These are phyloP conservation scores for Leptinotarsa texana DNA, from an alignment of 1,140 invertebrate species.

Conservation along the genomic window DNA sequence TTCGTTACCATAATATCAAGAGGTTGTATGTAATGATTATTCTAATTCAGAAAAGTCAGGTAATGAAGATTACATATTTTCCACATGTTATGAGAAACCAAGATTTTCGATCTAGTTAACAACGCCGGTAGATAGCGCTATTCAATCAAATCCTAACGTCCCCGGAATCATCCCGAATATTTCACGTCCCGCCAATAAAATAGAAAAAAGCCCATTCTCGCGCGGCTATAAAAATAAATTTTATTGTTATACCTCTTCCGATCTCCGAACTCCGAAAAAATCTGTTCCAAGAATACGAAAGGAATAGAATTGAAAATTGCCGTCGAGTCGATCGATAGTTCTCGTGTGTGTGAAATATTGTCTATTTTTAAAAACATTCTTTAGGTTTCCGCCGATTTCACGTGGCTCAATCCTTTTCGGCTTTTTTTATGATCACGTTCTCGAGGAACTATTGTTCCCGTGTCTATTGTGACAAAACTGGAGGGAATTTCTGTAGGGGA, in stretches of 20 bases:
- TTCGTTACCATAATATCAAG: too few relatives aligned
- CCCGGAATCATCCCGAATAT: slow-evolving; percentile 8
- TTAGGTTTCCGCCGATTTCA: slow-evolving; percentile 14
- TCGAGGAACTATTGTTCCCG: not conserved
- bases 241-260: slow-evolving; percentile 26
- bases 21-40: too few relatives aligned
- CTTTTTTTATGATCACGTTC: not conserved
- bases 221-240: slow-evolving; percentile 21
- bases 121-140: not conserved
- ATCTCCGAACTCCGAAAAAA: slow-evolving; percentile 6
- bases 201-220: not conserved
- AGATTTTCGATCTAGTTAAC: too few relatives aligned
- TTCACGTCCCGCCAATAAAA: slow-evolving; percentile 15
- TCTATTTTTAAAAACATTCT: slow-evolving; percentile 29
- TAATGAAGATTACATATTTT: too few relatives aligned
- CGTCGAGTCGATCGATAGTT: slow-evolving; percentile 5
- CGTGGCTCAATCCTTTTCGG: slow-evolving; percentile 6
- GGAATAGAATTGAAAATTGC: slow-evolving; percentile 15
- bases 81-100: too few relatives aligned
- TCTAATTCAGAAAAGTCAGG: too few relatives aligned
- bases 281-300: slow-evolving; percentile 11
- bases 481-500: too few relatives aligned
- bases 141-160: slow-evolving; percentile 18
- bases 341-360: slow-evolving; percentile 22
- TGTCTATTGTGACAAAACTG: too few relatives aligned